Base-by-base conservation (phyloP, 2,888 invertebrate species). In the Himalopsyche tibetana region DNA sequence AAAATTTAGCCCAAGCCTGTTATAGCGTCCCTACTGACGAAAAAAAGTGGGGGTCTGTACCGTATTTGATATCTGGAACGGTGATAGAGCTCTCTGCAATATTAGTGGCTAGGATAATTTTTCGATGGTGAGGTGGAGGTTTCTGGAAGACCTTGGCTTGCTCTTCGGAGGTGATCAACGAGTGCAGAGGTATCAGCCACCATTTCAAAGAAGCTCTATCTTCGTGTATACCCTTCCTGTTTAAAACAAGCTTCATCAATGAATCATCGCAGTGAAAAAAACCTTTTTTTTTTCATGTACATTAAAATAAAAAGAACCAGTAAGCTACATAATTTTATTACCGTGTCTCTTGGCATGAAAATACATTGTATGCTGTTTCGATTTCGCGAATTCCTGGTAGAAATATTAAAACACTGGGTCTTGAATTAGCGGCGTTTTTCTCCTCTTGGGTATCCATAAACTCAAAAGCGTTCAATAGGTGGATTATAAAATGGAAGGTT, bases 11-110 rank as follows among this genome's bases (percentile, higher is more conserved):
- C n/a, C n/a, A 28, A 28, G 28, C 28, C 28, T 28, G 28, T 28
- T 28, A 28, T 51, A 3, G 3, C 15, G 2, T 15, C 4, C 15
- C 51, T 3, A 15, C 15, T 12, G 0, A 15, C 5, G 15, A 51
- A 51, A 51, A 51, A 15, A 15, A 51, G 28, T 19, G 15, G 28
- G 90, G 3, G 15, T 51, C 45, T 15, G 51, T 90, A 96, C 96
- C 96, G 92, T 96, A 98, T 91, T 95, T 96, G 28, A 98, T 95
- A 91, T 98, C 97, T 0, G 97, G 95, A 9, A 98, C 97, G 0
- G 98, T 98, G 89, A 98, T 96, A 82, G 98, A 98, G 91, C 97
- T 98, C 92, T 98, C 98, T 0, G 98, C 98, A 89, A 98, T 97
- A 91, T 98, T 98, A 9, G 98, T 98, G 0, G 98, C 95, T 63